These are phyloP conservation scores for Cnemophilus loriae DNA, from an alignment of 2,113 vertebrate genomes.

Conservation along the genomic window DNA sequence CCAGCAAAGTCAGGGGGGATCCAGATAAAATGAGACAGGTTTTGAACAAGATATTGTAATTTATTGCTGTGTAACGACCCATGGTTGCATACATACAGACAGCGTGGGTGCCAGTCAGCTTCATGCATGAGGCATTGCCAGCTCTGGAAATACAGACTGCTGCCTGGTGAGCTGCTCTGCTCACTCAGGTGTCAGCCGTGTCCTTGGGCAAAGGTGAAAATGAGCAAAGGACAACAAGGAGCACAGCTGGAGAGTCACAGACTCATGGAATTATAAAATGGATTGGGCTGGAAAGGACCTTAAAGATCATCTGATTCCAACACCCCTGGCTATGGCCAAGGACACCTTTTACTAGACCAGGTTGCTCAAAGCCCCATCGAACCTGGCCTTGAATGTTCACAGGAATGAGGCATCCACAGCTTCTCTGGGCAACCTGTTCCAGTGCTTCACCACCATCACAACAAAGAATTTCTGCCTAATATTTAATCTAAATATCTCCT, in stretches of 20 bases:
- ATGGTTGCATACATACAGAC: background rate
- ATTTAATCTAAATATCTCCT: background rate
- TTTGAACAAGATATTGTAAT: background rate
- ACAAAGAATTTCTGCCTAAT: background rate
- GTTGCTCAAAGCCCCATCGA: background rate
- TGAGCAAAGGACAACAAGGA: background rate
- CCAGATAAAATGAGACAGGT: background rate
- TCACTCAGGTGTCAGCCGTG: rapidly evolving
- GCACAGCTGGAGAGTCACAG: background rate
- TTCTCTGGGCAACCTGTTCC: background rate
- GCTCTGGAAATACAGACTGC: background rate
- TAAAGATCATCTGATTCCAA: background rate
- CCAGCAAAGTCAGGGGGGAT: background rate
- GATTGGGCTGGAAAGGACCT: background rate
- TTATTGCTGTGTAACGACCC: background rate
- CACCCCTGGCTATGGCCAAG: background rate
- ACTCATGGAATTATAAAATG: background rate
- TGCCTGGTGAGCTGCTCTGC: background rate
- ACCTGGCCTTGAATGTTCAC: background rate
- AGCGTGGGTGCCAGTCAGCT: background rate
- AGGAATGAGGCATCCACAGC: background rate
- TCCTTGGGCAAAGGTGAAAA: background rate
- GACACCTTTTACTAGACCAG: background rate
- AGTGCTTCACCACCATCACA: background rate
- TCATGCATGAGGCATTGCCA: background rate